Base-by-base conservation (phyloP, 2,888 invertebrate species). In the Yponomeuta plumbellus region DNA sequence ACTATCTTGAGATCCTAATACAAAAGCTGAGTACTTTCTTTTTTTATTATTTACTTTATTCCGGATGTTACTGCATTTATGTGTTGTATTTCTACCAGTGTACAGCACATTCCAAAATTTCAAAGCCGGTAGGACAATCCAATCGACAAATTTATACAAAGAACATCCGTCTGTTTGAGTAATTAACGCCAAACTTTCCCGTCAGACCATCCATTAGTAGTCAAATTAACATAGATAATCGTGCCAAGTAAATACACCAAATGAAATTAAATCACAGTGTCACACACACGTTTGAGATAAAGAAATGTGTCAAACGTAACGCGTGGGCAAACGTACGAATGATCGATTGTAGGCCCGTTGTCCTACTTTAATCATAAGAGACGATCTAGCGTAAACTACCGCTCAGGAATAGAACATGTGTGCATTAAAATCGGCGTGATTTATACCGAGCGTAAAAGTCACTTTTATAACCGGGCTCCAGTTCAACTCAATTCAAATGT, bases 281-380 rank as follows among this genome's bases (percentile, higher is more conserved):
- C 75, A 72, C 72, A 70, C 72, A 68, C 34, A 34, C n/a, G 13
- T 56, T 65, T 40, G n/a, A 75, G 80, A 82, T 80, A 79, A 80
- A 76, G 72, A 76, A 73, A 78, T 75, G 69, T 63, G 63, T 66
- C 66, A 56, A 21, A 59, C 59, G 58, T 34, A 56, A 65, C 65
- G 40, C 52, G 39, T n/a, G 34, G 40, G 65, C 65, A 65, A 65
- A 52, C 39, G 57, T 21, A 26, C 13, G 34, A 63, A 57, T 62
- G 39, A 61, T 64, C 52, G 58, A 65, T 65, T 34, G 22, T 21
- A 57, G 17, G n/a, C 61, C 11, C 26, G 11, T n/a, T 26, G 57
- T 21, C 68, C 71, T 70, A 67, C 66, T 63, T 75, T 70, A 69
- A 72, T 52, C 44, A 52, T 52, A 52, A 13, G 44, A 52, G 13